Base-by-base conservation (phyloP, 1,140 invertebrate species). In the Heliconius hermathena region DNA sequence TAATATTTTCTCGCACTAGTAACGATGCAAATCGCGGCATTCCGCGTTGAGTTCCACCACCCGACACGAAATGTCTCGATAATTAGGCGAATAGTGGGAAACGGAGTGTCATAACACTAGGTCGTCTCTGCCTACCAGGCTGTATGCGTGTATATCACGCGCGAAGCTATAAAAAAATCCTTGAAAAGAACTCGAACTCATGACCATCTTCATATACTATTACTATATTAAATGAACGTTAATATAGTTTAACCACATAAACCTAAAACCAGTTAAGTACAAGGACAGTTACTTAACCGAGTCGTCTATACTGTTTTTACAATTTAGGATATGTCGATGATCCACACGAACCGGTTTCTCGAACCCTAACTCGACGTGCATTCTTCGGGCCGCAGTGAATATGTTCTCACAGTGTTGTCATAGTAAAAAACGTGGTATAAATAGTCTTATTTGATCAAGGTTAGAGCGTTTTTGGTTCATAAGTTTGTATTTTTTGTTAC, bases 211-310 rank as follows among this genome's bases (percentile, higher is more conserved):
- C 16, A 20, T 16, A 20, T 54, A 0, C 52, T 0, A 20, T 5
- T 16, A 54, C 18, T 36, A 36, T 1, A 52, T 52, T 52, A 52
- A 52, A 18, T 6, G 16, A 52, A 52, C 49, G 49, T 52, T 20
- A 52, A 52, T 52, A 52, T 52, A 20, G 49, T 52, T 52, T 29
- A 66, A 29, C 22, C 60, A 13, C 60, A 36, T 36, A 66, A 8
- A 22, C 20, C 22, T 66, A 13, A 66, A 66, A 66, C 60, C 60
- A 66, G 60, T 66, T 26, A 13, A 26, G 26, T 29, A 66, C 60
- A 66, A 66, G 60, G 60, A 66, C 60, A 66, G 60, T 66, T 66
- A 66, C 9, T 66, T 66, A 66, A 29, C 60, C 22, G 22, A 66
- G 60, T 57, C 4, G 20, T 5, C 60, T 16, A 29, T 8, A 60